Conservation (phyloP, 2,888 invertebrate genomes). For the Apamea epomidion region DNA sequence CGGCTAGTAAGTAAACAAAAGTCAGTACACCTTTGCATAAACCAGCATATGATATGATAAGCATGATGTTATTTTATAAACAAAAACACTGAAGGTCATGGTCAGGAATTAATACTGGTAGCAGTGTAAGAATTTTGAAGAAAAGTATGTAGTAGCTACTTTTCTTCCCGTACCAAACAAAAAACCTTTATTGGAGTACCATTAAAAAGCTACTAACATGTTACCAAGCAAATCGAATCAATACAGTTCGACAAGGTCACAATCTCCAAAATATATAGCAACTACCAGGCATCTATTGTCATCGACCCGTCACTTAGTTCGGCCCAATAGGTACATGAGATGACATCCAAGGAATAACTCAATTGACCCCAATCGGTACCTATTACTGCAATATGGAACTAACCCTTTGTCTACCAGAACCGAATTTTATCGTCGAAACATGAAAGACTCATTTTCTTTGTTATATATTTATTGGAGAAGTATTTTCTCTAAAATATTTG, state of each 20-base stretch:
- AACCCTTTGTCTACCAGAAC: slow-evolving; percentile 65
- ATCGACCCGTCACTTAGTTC: slow-evolving; percentile 42
- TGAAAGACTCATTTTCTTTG: slow-evolving; percentile 50
- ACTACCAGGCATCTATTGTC: slow-evolving; percentile 22
- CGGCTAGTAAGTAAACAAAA: not conserved
- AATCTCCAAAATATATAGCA: slow-evolving; percentile 17
- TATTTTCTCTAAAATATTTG: slow-evolving; percentile 47
- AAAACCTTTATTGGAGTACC: not conserved
- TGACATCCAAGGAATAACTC: slow-evolving; percentile 60
- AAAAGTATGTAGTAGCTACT: not conserved
- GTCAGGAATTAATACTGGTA: not conserved
- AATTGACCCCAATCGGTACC: slow-evolving; percentile 65
- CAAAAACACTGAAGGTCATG: not conserved
- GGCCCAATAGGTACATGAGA: slow-evolving; percentile 47
- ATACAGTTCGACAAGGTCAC: slow-evolving; percentile 9
- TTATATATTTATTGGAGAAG: slow-evolving; percentile 54
- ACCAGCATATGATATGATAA: too few species aligned
- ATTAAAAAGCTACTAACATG: slow-evolving; percentile 1
- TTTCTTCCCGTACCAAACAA: not conserved
- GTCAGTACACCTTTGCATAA: not conserved
- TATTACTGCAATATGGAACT: slow-evolving; percentile 63
- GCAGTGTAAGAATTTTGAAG: not conserved
- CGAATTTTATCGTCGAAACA: slow-evolving; percentile 62
- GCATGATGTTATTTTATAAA: not conserved
- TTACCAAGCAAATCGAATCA: slow-evolving; percentile 21